Conservation (phyloP, 2,797 vertebrate genomes). For the Capromys pilorides region DNA sequence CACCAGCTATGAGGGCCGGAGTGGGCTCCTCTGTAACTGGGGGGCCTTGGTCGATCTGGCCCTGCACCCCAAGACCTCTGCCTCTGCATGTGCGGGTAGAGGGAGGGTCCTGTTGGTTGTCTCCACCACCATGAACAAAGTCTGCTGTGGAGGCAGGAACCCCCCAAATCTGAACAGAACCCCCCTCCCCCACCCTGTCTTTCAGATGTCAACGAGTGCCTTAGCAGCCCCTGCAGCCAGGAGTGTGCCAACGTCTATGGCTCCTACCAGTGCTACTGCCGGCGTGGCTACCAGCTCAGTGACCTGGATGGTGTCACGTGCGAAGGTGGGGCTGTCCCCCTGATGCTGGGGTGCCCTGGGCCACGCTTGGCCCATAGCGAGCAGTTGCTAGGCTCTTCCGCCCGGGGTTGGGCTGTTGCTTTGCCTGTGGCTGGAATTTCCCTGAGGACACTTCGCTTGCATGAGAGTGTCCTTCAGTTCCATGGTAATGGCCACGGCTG, state of each 20-base stretch:
- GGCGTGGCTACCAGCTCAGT: conserved; percentile 96
- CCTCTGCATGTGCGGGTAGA: too few species aligned
- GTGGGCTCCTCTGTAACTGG: background rate
- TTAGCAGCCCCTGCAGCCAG: conserved; percentile 94
- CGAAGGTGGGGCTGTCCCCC: conserved; percentile 89
- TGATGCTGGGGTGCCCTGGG: background rate
- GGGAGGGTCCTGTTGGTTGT: too few species aligned
- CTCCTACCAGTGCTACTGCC: conserved; percentile 99
- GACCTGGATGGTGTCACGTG: conserved; percentile 95
- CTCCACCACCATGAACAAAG: background rate
- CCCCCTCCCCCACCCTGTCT: background rate
- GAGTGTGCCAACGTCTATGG: conserved; percentile 98
- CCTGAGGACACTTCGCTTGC: too few species aligned
- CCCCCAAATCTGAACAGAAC: background rate
- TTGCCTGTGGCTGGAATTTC: background rate
- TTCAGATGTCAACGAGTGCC: conserved; percentile 96
- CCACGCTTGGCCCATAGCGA: background rate
- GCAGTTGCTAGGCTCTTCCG: accelerated
- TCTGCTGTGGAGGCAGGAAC: accelerated
- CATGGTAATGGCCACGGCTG: accelerated
- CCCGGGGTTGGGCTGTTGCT: background rate
- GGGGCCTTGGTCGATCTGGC: background rate
- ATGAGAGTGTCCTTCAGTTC: background rate
- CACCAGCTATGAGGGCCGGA: accelerated
- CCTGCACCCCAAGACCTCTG: accelerated